phyloP scores from a whole-genome alignment of 2,113 vertebrate genomes.

The Tapirus terrestris region DNA sequence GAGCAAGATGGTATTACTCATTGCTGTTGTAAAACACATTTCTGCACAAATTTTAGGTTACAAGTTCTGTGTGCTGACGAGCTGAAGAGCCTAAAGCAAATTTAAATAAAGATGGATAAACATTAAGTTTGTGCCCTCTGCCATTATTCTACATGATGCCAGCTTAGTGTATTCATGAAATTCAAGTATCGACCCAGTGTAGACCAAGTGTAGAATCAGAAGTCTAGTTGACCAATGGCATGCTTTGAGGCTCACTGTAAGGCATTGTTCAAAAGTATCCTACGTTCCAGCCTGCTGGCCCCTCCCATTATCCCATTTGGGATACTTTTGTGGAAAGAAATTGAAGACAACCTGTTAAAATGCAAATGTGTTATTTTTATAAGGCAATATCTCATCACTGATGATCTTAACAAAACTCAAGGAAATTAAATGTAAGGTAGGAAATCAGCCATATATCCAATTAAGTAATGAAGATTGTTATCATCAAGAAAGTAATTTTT shows the following conservation, averaged over 20 bases:
- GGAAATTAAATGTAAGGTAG: background rate
- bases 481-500: background rate
- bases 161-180: background rate
- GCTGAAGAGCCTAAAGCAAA: background rate
- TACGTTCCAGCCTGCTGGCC: background rate
- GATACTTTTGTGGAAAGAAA: background rate
- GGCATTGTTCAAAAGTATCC: background rate
- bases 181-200: background rate
- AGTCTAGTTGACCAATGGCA: no score
- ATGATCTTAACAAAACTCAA: slow-evolving; percentile 4
- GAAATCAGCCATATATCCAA: background rate
- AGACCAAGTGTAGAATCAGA: background rate
- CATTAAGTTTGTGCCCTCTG: background rate
- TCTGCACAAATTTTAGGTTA: background rate
- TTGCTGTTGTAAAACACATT: background rate
- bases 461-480: background rate
- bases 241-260: background rate
- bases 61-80: background rate
- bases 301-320: background rate
- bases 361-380: background rate
- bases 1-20: background rate
- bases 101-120: background rate
- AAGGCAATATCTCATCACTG: background rate
- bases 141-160: background rate
- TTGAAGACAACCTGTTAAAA: background rate